Evolutionary conservation across 2,888 invertebrate species (phyloP).

Genomic region (Callimorpha dominula): DNA sequence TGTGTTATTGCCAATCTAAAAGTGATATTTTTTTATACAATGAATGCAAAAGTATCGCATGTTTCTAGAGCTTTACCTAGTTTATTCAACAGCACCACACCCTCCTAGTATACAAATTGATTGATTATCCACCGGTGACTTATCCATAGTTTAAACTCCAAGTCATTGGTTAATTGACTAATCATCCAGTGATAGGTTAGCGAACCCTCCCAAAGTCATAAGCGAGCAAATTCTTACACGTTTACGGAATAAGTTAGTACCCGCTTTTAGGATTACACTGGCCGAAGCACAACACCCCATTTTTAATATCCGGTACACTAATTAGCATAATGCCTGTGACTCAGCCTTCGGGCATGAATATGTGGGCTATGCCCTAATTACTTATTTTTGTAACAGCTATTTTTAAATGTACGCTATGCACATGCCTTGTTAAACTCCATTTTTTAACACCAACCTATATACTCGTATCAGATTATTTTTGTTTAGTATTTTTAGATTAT

Average conservation of each 20-base stretch:
- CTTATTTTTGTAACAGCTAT: constrained; percentile 57
- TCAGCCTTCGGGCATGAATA: constrained; percentile 27
- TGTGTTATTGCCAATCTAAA: too few relatives aligned
- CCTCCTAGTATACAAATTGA: constrained; percentile 22
- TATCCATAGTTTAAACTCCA: constrained; percentile 22
- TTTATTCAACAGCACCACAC: constrained; percentile 26
- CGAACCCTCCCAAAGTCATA: constrained; percentile 42
- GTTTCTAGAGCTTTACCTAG: too few relatives aligned
- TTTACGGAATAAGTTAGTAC: constrained; percentile 37
- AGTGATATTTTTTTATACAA: too few relatives aligned
- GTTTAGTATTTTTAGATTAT: background rate
- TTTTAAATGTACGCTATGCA: constrained; percentile 48
- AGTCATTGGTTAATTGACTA: constrained; percentile 32
- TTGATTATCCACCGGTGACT: constrained; percentile 36
- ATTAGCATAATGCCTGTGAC: constrained; percentile 31
- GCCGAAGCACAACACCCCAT: constrained; percentile 9
- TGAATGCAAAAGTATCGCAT: background rate
- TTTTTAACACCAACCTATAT: background rate
- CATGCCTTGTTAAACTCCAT: constrained; percentile 50
- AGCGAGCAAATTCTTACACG: constrained; percentile 28
- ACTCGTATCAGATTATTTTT: background rate
- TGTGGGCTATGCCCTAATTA: constrained; percentile 40
- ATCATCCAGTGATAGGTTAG: constrained; percentile 33
- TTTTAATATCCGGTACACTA: constrained; percentile 40
- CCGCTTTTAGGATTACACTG: constrained; percentile 11